Evolutionary conservation across 1,140 invertebrate genomes (phyloP), one percentile per base, ranked within the genome.

Genomic region (Nasonia giraulti): DNA sequence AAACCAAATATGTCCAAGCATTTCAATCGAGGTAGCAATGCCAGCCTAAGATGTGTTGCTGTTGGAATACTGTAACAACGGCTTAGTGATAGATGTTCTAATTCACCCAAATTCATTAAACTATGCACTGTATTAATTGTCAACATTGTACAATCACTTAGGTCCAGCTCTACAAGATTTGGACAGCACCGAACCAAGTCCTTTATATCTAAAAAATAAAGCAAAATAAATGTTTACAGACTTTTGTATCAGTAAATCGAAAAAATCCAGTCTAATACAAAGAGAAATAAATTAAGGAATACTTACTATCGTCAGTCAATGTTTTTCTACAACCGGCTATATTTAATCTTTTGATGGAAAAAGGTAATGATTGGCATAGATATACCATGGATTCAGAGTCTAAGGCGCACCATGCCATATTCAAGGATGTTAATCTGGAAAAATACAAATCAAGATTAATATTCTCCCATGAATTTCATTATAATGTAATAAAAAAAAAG

Each of bases 391-490:
- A 93, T 7, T 94, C 93, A 20, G 91, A 89, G 86, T 93, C 93
- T n/a, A 98, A 90, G 76, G 94, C 93, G 81, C 96, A 97, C 97
- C 97, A 98, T 0, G 95, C 95, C 82, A 98, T 90, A 92, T 98
- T 98, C 33, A 98, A 91, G 44, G 96, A 95, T 86, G 93, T 94
- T 73, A 98, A 92, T 80, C 96, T 97, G 89, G 87, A 93, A 23
- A 23, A 23, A 93, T 73, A 84, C 86, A 85, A 88, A 86, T 87
- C 89, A 77, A 37, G 44, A 55, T 73, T 55, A 23, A 75, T 44
- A 44, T 75, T 75, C 20, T 3, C 12, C 0, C 23, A 12, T 3
- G 33, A 71, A 3, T 33, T 75, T 27, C 1, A 20, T 75, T 14
- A 2, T n/a, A 27, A 6, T 40, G 20, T 20, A n/a, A 14, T 31